phyloP scores from a whole-genome alignment of 1,140 invertebrate species.

The Drosophila rufa region DNA sequence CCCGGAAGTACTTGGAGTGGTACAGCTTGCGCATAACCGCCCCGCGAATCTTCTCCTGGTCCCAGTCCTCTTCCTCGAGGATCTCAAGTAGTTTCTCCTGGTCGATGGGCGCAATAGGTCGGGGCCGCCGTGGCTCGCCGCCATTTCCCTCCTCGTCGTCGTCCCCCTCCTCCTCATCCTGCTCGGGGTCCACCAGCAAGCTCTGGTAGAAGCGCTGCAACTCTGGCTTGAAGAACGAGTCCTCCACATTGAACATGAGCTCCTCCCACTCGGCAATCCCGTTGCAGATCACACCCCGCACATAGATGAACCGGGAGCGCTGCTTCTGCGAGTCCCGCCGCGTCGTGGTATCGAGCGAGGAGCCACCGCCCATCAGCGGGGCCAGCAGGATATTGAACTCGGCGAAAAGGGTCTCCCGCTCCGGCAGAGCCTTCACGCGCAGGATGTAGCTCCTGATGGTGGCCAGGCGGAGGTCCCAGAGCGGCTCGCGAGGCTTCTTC shows the following conservation, averaged over 20 bases:
- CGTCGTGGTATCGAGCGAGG: neutral
- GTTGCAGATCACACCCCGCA: slow-evolving; percentile 70
- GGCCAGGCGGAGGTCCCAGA: slow-evolving; percentile 53
- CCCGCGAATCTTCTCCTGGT: slow-evolving; percentile 2
- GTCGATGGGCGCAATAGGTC: slow-evolving; percentile 14
- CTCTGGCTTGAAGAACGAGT: slow-evolving; percentile 65
- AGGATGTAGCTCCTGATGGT: slow-evolving; percentile 54
- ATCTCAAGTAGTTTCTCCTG: neutral
- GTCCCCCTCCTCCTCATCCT: slow-evolving; percentile 20
- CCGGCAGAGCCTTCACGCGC: slow-evolving; percentile 31
- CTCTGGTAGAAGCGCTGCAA: slow-evolving; percentile 42
- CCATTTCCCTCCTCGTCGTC: neutral
- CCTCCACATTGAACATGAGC: slow-evolving; percentile 45
- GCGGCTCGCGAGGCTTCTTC: slow-evolving; percentile 57
- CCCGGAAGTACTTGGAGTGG: slow-evolving; percentile 65
- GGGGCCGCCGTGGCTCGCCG: neutral
- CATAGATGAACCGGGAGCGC: slow-evolving; percentile 68
- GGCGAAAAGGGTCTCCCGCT: slow-evolving; percentile 44
- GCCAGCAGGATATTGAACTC: slow-evolving; percentile 16
- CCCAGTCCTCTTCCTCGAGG: neutral
- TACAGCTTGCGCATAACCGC: slow-evolving; percentile 36
- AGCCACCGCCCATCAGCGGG: slow-evolving; percentile 16
- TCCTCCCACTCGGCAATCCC: slow-evolving; percentile 79
- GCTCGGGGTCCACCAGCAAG: slow-evolving; percentile 2
- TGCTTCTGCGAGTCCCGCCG: slow-evolving; percentile 36